phyloP scores from a whole-genome alignment of 1,140 invertebrate genomes.

The Pogonomyrmex barbatus region DNA sequence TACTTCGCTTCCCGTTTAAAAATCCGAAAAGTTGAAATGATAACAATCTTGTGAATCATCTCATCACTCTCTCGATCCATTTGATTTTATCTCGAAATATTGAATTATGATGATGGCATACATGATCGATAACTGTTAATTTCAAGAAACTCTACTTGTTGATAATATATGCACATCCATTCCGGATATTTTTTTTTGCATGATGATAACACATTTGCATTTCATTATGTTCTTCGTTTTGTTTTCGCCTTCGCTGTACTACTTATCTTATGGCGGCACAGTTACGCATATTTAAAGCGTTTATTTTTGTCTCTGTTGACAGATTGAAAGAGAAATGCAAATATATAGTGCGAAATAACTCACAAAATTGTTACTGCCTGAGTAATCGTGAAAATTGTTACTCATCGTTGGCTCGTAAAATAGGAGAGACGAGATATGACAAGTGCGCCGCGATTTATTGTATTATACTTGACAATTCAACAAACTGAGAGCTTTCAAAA shows the following conservation, averaged over 20 bases:
- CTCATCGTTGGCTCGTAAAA: neutral
- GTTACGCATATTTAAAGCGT: neutral
- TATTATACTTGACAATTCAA: neutral
- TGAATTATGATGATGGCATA: neutral
- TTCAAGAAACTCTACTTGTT: too few relatives aligned
- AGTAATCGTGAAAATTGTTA: neutral
- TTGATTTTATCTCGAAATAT: conserved; percentile 1
- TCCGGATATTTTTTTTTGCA: neutral
- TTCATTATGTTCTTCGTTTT: neutral
- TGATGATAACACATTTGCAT: too few relatives aligned
- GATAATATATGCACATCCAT: neutral
- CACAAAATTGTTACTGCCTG: neutral
- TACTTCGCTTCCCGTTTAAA: neutral
- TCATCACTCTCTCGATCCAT: neutral
- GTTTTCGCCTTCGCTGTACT: neutral
- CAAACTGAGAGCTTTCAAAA: neutral
- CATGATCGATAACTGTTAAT: neutral
- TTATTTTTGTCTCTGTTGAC: neutral
- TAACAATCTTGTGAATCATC: neutral
- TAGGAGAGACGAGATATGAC: neutral
- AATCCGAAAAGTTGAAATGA: neutral
- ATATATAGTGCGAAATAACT: neutral
- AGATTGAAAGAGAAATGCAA: neutral
- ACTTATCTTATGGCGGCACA: conserved; percentile 27
- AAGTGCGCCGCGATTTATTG: neutral